These are phyloP conservation scores for Etheostoma cragini DNA, from an alignment of 2,113 vertebrate species.

Conservation along the genomic window DNA sequence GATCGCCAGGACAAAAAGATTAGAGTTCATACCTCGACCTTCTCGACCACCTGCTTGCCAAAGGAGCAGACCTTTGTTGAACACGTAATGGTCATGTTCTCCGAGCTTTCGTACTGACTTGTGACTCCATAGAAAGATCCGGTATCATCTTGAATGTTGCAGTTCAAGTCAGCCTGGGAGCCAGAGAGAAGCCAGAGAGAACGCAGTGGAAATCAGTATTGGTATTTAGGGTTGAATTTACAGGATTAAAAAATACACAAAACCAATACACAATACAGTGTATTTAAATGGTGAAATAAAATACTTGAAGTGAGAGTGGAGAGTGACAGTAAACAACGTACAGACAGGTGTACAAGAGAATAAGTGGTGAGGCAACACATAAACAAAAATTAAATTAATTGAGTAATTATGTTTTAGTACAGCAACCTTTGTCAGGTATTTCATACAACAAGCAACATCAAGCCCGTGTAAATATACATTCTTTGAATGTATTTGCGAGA, in stretches of 20 bases:
- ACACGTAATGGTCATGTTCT: slow-evolving; percentile 99
- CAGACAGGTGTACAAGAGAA: not conserved
- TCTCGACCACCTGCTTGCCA: slow-evolving; percentile 99
- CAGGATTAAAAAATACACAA: not conserved
- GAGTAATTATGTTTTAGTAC: not conserved
- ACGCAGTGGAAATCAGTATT: not conserved
- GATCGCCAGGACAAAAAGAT: not conserved
- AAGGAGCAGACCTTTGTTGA: slow-evolving; percentile 99
- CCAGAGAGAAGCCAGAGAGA: not conserved
- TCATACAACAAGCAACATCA: not conserved
- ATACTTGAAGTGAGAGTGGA: not conserved
- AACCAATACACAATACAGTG: not conserved
- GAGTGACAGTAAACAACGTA: not conserved
- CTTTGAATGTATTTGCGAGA: not conserved
- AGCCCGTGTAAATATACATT: not conserved
- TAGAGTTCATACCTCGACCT: slow-evolving; percentile 92
- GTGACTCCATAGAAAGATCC: slow-evolving; percentile 97
- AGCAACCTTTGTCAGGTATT: too few relatives aligned
- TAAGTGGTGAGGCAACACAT: not conserved
- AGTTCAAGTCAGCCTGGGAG: slow-evolving; percentile 95
- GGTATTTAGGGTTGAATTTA: not conserved
- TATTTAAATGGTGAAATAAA: slow-evolving; percentile 6
- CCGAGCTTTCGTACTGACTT: slow-evolving; percentile 98
- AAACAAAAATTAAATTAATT: not conserved
- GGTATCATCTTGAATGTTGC: slow-evolving; percentile 95